Conservation (phyloP, 2,888 invertebrate genomes). For the Vesta saturnalis region DNA sequence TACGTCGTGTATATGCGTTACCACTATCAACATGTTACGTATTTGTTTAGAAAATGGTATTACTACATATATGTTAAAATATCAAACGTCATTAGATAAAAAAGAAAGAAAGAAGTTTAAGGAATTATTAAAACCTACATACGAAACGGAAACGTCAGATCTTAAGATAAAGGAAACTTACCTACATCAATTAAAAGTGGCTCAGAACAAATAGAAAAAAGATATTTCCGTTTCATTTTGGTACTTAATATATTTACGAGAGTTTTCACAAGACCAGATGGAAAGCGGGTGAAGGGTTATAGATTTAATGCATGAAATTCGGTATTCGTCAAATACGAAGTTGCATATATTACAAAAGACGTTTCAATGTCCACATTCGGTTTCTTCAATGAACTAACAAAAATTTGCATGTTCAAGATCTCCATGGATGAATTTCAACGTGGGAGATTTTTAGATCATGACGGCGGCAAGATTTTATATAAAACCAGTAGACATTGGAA, state of each 20-base stretch:
- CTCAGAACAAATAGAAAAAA: neutral
- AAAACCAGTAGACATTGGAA: slow-evolving; percentile 50
- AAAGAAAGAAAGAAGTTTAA: too few species aligned
- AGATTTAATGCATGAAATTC: slow-evolving; percentile 27
- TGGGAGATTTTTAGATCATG: slow-evolving; percentile 56
- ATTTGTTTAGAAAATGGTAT: slow-evolving; percentile 12
- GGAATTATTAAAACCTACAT: neutral
- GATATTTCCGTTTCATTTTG: neutral
- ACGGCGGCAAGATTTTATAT: slow-evolving; percentile 50
- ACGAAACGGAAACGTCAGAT: slow-evolving; percentile 5
- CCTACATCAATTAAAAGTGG: slow-evolving; percentile 13
- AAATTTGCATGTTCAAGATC: slow-evolving; percentile 54
- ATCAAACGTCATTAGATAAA: neutral
- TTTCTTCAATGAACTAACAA: slow-evolving; percentile 39
- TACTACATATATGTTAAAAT: neutral
- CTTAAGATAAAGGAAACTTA: neutral
- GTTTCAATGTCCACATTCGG: slow-evolving; percentile 36
- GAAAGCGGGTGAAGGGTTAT: slow-evolving; percentile 22
- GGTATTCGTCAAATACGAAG: slow-evolving; percentile 27
- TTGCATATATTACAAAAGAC: slow-evolving; percentile 35
- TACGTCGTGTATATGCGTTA: neutral
- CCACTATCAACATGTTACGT: neutral
- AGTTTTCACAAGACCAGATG: slow-evolving; percentile 21
- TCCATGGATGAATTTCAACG: slow-evolving; percentile 49
- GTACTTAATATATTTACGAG: neutral